phyloP scores from a whole-genome alignment of 2,888 invertebrate genomes.

The Tyria jacobaeae region DNA sequence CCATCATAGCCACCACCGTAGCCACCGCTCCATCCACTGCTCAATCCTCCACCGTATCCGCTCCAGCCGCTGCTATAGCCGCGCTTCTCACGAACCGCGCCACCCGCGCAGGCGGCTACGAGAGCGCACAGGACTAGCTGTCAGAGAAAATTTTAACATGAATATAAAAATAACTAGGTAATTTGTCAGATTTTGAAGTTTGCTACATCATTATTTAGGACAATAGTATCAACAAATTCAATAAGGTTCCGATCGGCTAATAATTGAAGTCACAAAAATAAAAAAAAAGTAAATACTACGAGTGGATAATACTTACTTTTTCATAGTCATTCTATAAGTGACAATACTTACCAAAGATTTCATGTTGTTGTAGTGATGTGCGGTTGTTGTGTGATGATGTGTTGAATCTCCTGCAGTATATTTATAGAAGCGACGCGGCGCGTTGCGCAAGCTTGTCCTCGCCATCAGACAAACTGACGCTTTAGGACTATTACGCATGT shows the following conservation, averaged over 20 bases:
- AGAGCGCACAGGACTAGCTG: conserved; percentile 36
- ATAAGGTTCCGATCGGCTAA: too few species aligned
- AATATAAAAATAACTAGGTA: background rate
- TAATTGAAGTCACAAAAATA: background rate
- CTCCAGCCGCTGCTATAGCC: conserved; percentile 22
- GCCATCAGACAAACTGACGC: too few species aligned
- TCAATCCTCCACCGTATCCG: conserved; percentile 18
- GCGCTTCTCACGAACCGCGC: conserved; percentile 42
- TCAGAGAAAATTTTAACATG: background rate
- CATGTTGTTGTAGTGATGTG: conserved; percentile 31
- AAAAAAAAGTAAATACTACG: too few species aligned
- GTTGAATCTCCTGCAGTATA: background rate
- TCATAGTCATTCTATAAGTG: too few species aligned
- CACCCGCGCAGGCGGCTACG: conserved; percentile 32
- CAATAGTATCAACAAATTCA: too few species aligned
- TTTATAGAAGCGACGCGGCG: conserved; percentile 10
- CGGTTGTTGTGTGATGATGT: conserved; percentile 23
- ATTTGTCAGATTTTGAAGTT: background rate
- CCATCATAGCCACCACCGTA: background rate
- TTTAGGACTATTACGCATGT: too few species aligned
- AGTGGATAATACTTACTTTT: too few species aligned
- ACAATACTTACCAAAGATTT: conserved; percentile 44
- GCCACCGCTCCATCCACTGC: conserved; percentile 11
- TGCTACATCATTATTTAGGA: background rate
- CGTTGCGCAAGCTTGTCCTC: conserved; percentile 14